Percentiles rank a stretch among this genome's conserved stretches.
Conservation (phyloP, 2,113 vertebrate genomes). For the Vidua macroura region DNA sequence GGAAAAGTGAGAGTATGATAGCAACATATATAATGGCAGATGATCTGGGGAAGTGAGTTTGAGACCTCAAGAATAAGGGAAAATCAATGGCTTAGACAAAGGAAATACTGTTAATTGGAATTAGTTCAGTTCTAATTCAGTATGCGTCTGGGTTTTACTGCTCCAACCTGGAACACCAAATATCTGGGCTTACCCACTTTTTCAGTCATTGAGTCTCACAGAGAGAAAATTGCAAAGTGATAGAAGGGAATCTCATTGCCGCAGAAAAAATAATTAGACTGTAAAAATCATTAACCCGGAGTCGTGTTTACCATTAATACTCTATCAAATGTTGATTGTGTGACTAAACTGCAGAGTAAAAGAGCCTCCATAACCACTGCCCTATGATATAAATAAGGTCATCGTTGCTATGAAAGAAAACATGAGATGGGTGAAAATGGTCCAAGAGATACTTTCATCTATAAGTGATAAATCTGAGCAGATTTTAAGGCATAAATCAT, state of each 20-base stretch:
- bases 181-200: neutral
- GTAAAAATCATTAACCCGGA: conserved; percentile 49
- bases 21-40: neutral
- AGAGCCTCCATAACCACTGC: neutral
- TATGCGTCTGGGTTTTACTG: neutral
- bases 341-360: conserved; percentile 35
- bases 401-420: neutral
- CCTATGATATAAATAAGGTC: conserved; percentile 5
- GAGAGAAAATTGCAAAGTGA: conserved; percentile 33
- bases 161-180: neutral
- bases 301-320: conserved; percentile 43
- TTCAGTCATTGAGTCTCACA: neutral
- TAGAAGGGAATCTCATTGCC: conserved; percentile 1
- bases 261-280: conserved; percentile 49
- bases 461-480: neutral
- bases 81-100: conserved; percentile 2
- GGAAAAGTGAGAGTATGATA: neutral
- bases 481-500: neutral
- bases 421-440: neutral
- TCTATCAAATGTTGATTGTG: conserved; percentile 40
- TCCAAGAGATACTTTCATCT: neutral
- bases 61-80: neutral
- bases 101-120: neutral
- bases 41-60: neutral
- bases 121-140: neutral